Base-by-base conservation (phyloP, 2,797 vertebrate species). In the Otolemur crassicaudatus region DNA sequence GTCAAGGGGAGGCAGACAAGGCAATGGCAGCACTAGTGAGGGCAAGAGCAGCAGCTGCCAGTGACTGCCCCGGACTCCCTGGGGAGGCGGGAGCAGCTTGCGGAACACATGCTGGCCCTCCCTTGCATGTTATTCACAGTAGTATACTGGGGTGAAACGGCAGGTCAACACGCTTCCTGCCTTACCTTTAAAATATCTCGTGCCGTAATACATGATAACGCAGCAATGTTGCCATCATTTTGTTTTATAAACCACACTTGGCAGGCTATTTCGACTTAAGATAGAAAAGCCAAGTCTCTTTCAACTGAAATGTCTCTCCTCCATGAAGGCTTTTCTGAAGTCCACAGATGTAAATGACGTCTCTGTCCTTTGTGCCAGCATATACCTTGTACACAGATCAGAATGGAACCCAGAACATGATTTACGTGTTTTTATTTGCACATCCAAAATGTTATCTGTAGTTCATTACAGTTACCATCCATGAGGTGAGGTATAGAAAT, bases 1-100 rank as follows among this genome's bases (percentile, higher is more conserved):
- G 97, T 97, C 97, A 97, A 95, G 90, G 96, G 94, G 92, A 98
- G 60, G 93, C 97, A 93, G 81, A 83, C 84, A 77, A 97, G 96
- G 96, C 86, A 70, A 85, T 53, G 95, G 87, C 72, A 70, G 92
- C 83, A 63, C 75, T 2, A 53, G 86, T 4, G 72, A 97, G 96
- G 95, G 89, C 94, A 94, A 58, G 86, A 85, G 53, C 73, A 85
- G 90, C 97, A 98, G 97, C 97, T 98, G 97, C 43, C 97, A 91
- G 40, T 19, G 94, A 83, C 81, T 79, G 27, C 69, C 95, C 93
- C 23, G 53, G 76, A 25, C 81, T 96, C 96, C 77, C 97, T 1
- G 37, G 96, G 90, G 96, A 93, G 31, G 3, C 0, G 17, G 73
- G 90, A 96, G 97, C 97, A 98, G 97, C 97, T 97, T 97, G 97